Conservation (phyloP, 1,140 invertebrate genomes). For the Drosophila erecta region DNA sequence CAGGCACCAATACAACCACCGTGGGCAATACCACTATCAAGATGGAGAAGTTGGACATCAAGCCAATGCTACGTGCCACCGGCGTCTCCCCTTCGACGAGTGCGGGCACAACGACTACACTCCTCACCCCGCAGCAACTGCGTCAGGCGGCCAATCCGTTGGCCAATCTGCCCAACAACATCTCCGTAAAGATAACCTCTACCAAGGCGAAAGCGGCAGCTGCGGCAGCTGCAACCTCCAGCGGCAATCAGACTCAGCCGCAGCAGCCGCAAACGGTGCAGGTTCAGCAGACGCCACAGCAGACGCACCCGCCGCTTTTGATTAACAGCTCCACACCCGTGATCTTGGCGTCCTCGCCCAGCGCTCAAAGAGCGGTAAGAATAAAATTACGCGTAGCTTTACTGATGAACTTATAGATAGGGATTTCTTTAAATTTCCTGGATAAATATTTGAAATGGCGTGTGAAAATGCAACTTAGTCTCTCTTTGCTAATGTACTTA, state of each 20-base stretch:
- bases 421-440: no score
- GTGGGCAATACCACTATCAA: slow-evolving; percentile 74
- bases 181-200: slow-evolving; percentile 81
- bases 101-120: slow-evolving; percentile 54
- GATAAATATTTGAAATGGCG: no score
- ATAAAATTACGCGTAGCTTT: neutral
- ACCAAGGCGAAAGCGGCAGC: slow-evolving; percentile 69
- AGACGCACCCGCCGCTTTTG: slow-evolving; percentile 74
- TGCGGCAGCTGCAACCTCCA: slow-evolving; percentile 34
- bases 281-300: slow-evolving; percentile 49
- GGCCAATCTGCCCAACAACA: slow-evolving; percentile 81
- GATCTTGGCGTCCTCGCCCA: slow-evolving; percentile 76
- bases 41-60: slow-evolving; percentile 82
- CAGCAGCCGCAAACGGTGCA: slow-evolving; percentile 41
- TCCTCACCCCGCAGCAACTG: slow-evolving; percentile 72
- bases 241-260: slow-evolving; percentile 42
- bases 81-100: slow-evolving; percentile 29
- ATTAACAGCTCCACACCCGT: slow-evolving; percentile 82
- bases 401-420: no score
- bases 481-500: neutral
- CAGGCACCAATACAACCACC: slow-evolving; percentile 50
- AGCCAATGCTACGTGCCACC: slow-evolving; percentile 61
- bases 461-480: neutral
- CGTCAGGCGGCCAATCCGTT: slow-evolving; percentile 68
- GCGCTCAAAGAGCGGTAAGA: slow-evolving; percentile 68